Evolutionary conservation across 2,797 vertebrate species (phyloP), one percentile per base, ranked within the genome.

Genomic region (Lophotriccus pileatus): DNA sequence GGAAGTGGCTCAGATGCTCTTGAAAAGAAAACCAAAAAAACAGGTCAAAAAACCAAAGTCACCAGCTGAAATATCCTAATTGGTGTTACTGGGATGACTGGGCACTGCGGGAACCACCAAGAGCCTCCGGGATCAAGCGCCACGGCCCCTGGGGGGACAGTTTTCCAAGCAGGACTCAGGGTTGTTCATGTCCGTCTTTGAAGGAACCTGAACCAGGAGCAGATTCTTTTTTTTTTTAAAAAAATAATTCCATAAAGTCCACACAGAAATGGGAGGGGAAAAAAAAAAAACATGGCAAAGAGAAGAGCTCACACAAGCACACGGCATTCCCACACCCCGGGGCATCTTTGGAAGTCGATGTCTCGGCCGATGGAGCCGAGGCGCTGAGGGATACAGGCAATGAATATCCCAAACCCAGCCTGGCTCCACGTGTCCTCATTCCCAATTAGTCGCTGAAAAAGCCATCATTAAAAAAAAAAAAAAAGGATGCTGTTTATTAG

Each of bases 281-380:
- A 28, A 21, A 28, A 21, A 28, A 68, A 39, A 37, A 55, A 23
- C 5, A 58, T 0, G 32, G 32, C 53, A 73, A 77, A 75, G 44
- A 69, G 75, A 80, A 90, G 73, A 86, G 92, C 84, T 90, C 91
- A 92, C 62, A 83, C 60, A 69, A 87, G 63, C 7, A 15, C 82
- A 67, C 43, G 0, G 74, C 70, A 85, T 72, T 95, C 79, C 84
- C 84, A 72, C 69, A 64, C 28, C 6, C 14, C 0, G 1, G 1
- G 74, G 92, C 36, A 68, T 95, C 96, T 96, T 96, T 96, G 97
- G 96, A 90, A 74, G 93, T 94, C 16, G 39, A 91, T 50, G 24
- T 50, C 94, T 85, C 14, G 1, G 82, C 72, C 11, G 7, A 30
- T 2, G 24, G 50, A 94, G 90, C 95, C 39, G 9, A 97, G 95